Conservation (phyloP, 1,140 invertebrate genomes). For the Agrypnia vestita region DNA sequence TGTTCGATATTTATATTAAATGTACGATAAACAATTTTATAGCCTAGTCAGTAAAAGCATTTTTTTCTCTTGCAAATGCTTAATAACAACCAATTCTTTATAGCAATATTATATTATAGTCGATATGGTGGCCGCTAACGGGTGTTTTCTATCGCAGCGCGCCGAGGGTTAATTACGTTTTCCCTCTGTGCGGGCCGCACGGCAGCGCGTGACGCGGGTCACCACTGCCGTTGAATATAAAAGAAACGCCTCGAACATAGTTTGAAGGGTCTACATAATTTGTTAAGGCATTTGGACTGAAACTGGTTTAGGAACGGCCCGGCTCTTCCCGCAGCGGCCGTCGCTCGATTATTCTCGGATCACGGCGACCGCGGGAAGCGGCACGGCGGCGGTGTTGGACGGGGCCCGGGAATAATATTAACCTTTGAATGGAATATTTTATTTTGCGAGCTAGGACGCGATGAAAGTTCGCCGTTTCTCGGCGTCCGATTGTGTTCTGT, state of each 20-base stretch:
- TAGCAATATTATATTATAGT: no score
- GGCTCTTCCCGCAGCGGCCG: constrained; percentile 3
- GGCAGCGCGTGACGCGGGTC: not conserved
- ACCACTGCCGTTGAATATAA: constrained; percentile 4
- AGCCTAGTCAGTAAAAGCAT: no score
- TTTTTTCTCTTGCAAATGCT: no score
- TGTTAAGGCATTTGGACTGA: constrained; percentile 21
- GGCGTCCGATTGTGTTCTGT: no score
- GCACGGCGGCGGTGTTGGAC: not conserved
- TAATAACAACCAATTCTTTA: no score
- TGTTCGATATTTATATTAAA: no score
- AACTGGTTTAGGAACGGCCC: constrained; percentile 21
- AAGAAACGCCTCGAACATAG: not conserved
- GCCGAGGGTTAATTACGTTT: not conserved
- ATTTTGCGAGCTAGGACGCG: not conserved
- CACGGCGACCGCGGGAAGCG: not conserved
- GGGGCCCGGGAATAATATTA: no score
- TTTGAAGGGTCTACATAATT: constrained; percentile 23
- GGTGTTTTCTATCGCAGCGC: no score
- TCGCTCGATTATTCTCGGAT: constrained; percentile 5
- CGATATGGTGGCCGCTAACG: no score
- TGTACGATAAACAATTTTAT: no score
- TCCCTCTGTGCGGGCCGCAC: not conserved
- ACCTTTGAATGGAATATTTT: no score
- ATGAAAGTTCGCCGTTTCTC: not conserved